Conservation (phyloP, 2,113 vertebrate genomes). For the Acrocephalus arundinaceus region DNA sequence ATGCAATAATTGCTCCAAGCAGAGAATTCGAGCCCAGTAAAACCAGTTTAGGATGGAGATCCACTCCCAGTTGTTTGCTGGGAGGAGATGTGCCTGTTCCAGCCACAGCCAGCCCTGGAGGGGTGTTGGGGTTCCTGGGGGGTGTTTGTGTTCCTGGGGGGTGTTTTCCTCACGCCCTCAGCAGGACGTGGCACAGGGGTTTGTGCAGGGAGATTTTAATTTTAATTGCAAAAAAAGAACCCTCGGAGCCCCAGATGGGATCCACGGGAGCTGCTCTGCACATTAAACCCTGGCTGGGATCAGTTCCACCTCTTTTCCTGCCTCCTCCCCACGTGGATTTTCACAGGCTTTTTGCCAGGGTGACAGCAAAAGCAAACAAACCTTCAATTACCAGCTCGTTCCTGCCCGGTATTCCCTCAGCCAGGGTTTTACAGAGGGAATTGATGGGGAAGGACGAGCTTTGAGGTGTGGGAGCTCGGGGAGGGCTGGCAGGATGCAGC, state of each 20-base stretch:
- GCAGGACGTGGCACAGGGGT: not conserved
- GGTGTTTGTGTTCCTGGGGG: not conserved
- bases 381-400: not conserved
- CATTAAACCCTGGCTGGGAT: not conserved
- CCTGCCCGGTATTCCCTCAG: not conserved
- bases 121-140: not conserved
- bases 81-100: not conserved
- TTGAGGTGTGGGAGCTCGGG: not conserved
- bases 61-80: not conserved
- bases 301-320: not conserved
- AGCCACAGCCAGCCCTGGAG: not conserved
- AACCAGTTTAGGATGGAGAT: not conserved
- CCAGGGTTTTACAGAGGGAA: not conserved
- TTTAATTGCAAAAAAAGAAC: not conserved
- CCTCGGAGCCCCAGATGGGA: not conserved
- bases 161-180: not conserved
- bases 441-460: not conserved
- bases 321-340: not conserved
- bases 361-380: constrained; percentile 24
- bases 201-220: not conserved
- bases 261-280: not conserved
- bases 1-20: not conserved
- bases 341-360: not conserved
- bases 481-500: not conserved
- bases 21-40: not conserved